Evolutionary conservation across 1,140 invertebrate genomes (phyloP).

Genomic region (Panagrolaimus sp.): DNA sequence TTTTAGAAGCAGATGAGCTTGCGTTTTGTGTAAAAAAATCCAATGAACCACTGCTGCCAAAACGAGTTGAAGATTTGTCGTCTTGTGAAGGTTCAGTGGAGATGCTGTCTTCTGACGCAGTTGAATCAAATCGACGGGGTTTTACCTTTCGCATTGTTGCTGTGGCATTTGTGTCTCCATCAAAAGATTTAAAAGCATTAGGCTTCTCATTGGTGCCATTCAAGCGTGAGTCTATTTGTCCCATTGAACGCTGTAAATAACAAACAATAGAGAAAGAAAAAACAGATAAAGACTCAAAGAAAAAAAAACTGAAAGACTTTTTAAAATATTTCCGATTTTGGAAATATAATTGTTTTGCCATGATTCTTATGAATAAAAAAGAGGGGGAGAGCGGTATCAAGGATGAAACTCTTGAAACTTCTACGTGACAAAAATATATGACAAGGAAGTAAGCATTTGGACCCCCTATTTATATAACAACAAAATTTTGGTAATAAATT

Average conservation of each 20-base stretch:
- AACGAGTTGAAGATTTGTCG: slow-evolving; percentile 15
- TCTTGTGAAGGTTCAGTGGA: slow-evolving; percentile 14
- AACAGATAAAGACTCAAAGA: too few species aligned
- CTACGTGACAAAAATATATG: too few species aligned
- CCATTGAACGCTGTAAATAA: slow-evolving; percentile 11
- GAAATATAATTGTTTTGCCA: too few species aligned
- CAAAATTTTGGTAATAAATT: too few species aligned
- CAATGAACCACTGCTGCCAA: slow-evolving; percentile 20
- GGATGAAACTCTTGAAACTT: too few species aligned
- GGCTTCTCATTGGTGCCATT: slow-evolving; percentile 4
- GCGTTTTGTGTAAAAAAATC: slow-evolving; percentile 12
- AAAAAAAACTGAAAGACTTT: too few species aligned
- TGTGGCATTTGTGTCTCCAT: not conserved
- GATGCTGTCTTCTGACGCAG: slow-evolving; percentile 20
- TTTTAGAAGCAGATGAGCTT: slow-evolving; percentile 10
- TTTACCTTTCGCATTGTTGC: slow-evolving; percentile 10
- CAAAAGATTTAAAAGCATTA: slow-evolving; percentile 1
- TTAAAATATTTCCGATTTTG: too few species aligned
- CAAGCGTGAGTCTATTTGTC: slow-evolving; percentile 13
- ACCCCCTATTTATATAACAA: too few species aligned
- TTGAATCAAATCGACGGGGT: slow-evolving; percentile 19
- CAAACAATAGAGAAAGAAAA: slow-evolving; percentile 2
- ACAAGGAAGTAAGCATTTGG: too few species aligned
- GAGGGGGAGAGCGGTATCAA: too few species aligned
- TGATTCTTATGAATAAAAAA: too few species aligned